Evolutionary conservation across 2,113 vertebrate species (phyloP).

Genomic region (Marcusenius ussheri): DNA sequence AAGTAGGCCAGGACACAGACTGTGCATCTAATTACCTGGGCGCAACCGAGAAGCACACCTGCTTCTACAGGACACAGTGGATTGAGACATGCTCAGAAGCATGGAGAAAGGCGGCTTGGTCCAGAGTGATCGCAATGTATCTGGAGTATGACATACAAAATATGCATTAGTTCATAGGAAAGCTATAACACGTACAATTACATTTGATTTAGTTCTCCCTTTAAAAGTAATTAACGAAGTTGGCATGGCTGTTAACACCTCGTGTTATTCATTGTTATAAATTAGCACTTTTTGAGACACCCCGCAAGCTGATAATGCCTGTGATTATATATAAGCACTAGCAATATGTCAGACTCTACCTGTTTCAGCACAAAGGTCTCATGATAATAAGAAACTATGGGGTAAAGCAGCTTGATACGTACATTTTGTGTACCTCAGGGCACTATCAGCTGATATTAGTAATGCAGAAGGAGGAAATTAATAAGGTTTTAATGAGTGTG

Average conservation of each 20-base stretch:
- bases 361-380: background rate
- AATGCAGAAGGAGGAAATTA: background rate
- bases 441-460: background rate
- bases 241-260: background rate
- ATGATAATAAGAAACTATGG: background rate
- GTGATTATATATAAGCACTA: background rate
- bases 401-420: background rate
- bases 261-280: background rate
- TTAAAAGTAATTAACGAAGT: background rate
- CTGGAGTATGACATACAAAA: background rate
- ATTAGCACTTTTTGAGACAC: background rate
- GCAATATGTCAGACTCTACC: background rate
- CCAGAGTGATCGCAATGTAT: background rate
- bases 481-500: background rate
- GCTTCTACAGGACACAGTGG: background rate
- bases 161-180: background rate
- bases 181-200: background rate
- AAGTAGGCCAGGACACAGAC: background rate
- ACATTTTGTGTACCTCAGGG: background rate
- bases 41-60: background rate
- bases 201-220: background rate
- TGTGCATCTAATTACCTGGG: background rate
- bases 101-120: background rate
- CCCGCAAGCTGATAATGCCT: background rate
- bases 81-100: background rate